A percentile compares a stretch with the other conserved stretches of the same genome.
Evolutionary conservation across 1,140 invertebrate species (phyloP).

Genomic region (Caenorhabditis tropicalis): DNA sequence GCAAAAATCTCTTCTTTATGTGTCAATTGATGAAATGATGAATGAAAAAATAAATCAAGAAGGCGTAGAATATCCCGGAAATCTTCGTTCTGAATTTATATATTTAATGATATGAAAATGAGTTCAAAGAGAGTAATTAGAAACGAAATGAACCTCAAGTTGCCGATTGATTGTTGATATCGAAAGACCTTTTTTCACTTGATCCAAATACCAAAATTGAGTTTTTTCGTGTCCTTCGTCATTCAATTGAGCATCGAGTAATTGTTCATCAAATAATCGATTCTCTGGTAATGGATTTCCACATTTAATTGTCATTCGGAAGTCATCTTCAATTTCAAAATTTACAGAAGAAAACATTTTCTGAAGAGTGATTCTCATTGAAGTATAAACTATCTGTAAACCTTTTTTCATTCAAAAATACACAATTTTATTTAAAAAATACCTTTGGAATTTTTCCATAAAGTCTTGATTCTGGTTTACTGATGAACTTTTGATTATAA

Average conservation of each 20-base stretch:
- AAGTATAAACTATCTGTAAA: conserved; percentile 23
- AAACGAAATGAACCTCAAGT: not conserved
- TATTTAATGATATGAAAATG: not conserved
- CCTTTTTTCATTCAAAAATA: not conserved
- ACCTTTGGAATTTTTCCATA: conserved; percentile 21
- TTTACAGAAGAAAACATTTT: conserved; percentile 4
- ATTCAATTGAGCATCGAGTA: not conserved
- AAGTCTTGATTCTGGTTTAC: conserved; percentile 23
- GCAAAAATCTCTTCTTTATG: conserved; percentile 19
- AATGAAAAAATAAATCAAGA: conserved; percentile 25
- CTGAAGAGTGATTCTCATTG: conserved; percentile 17
- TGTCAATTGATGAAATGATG: conserved; percentile 15
- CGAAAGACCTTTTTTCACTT: conserved; percentile 7
- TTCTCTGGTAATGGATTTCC: not conserved
- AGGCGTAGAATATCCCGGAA: conserved; percentile 16
- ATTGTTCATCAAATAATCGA: conserved; percentile 3
- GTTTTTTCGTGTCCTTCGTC: conserved; percentile 25
- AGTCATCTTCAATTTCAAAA: conserved; percentile 17
- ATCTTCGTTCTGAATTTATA: conserved; percentile 13
- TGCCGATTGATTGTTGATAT: conserved; percentile 9
- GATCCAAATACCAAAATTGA: conserved; percentile 21
- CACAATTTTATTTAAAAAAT: not conserved
- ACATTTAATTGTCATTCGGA: not conserved
- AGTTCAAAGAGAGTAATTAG: not conserved
- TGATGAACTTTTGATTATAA: conserved; percentile 18